Percentiles rank a stretch among this genome's conserved stretches.
phyloP scores from a whole-genome alignment of 2,113 vertebrate species.

The Lampris incognitus region DNA sequence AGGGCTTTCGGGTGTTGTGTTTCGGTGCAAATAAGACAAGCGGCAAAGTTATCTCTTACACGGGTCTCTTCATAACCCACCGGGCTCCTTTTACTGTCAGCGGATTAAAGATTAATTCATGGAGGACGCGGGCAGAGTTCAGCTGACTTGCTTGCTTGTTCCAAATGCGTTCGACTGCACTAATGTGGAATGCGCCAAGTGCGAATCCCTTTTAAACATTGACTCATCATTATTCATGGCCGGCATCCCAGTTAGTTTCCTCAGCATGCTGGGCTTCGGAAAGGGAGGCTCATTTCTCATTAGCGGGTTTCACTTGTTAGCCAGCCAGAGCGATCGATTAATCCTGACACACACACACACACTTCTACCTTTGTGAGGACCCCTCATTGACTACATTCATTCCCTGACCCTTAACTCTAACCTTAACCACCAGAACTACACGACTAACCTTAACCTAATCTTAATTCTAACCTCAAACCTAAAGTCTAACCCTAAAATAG shows the following conservation, averaged over 20 bases:
- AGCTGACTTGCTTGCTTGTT: constrained; percentile 29
- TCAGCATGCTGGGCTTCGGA: constrained; percentile 42
- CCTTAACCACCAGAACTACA: no score
- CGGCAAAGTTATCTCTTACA: constrained; percentile 32
- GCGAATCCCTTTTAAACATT: constrained; percentile 48
- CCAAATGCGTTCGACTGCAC: constrained; percentile 30
- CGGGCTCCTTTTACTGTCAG: constrained; percentile 44
- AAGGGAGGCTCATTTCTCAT: constrained; percentile 47
- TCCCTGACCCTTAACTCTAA: no score
- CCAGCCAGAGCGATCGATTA: constrained; percentile 58
- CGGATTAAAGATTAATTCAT: constrained; percentile 68
- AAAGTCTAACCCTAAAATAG: no score
- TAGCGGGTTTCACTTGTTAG: constrained; percentile 60
- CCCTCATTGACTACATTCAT: no score
- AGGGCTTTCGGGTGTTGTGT: not conserved
- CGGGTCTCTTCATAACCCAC: constrained; percentile 7
- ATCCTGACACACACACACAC: no score
- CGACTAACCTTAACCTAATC: no score
- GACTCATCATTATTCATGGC: constrained; percentile 53
- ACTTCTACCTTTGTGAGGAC: no score
- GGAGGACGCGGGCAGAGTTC: constrained; percentile 59
- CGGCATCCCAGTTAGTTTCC: constrained; percentile 51
- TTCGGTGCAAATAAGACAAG: constrained; percentile 32
- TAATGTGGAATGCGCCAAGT: constrained; percentile 36
- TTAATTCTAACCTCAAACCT: no score